phyloP scores from a whole-genome alignment of 2,888 invertebrate genomes.

The Calameuta pallipes region DNA sequence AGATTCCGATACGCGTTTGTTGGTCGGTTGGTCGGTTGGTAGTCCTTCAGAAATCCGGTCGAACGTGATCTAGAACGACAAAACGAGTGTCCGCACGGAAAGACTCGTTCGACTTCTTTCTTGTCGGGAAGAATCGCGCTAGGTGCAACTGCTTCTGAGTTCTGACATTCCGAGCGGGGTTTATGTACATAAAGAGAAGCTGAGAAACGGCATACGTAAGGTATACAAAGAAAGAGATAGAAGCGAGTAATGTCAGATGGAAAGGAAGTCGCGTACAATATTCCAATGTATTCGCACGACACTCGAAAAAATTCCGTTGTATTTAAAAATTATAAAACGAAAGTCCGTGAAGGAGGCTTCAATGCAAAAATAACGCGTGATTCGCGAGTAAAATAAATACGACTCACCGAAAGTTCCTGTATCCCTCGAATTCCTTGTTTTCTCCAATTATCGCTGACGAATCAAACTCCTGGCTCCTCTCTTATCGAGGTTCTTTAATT shows the following conservation, averaged over 20 bases:
- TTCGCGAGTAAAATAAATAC: background rate
- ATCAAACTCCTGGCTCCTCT: background rate
- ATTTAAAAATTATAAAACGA: background rate
- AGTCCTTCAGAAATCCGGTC: conserved; percentile 56
- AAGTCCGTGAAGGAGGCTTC: background rate
- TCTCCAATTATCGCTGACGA: background rate
- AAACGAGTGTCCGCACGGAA: conserved; percentile 40
- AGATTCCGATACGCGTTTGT: background rate
- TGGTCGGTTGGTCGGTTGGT: background rate
- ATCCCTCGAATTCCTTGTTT: background rate
- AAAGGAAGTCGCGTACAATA: background rate
- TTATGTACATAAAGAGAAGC: background rate
- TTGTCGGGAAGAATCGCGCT: background rate
- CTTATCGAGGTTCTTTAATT: background rate
- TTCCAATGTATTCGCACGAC: background rate
- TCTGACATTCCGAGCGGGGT: background rate
- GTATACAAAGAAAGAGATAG: background rate
- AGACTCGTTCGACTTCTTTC: conserved; percentile 44
- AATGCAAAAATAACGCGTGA: background rate
- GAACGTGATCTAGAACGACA: conserved; percentile 50
- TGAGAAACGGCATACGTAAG: background rate
- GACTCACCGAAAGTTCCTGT: background rate
- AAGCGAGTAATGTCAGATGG: background rate
- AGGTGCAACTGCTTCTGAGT: background rate
- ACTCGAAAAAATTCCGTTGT: background rate